phyloP scores from a whole-genome alignment of 2,888 invertebrate species.

The Acanthosepion lycidas region DNA sequence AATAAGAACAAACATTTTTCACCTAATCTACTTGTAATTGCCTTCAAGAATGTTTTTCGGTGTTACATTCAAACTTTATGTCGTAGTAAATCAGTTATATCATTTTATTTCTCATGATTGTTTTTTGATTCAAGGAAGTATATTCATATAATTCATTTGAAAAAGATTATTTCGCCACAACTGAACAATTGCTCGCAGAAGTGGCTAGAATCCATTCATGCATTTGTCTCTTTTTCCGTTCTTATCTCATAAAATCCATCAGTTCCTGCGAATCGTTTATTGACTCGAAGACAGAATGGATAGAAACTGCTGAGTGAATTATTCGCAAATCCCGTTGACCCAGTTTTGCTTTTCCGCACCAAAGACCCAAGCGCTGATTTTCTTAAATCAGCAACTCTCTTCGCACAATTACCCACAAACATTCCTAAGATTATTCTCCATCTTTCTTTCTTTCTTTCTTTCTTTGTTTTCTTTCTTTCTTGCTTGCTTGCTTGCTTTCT shows the following conservation, averaged over 20 bases:
- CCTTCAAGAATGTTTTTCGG: no score
- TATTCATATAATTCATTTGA: not conserved
- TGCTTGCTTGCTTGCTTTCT: accelerated
- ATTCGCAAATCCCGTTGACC: not conserved
- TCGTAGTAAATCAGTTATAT: no score
- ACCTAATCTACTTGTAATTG: no score
- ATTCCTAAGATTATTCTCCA: not conserved
- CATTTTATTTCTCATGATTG: not conserved
- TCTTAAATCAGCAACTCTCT: not conserved
- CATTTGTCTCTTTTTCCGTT: not conserved
- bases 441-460: not conserved
- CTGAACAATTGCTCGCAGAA: not conserved
- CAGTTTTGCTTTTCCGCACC: not conserved
- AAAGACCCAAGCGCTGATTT: not conserved
- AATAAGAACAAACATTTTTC: no score
- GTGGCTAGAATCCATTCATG: not conserved
- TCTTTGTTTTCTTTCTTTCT: not conserved
- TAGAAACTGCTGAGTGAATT: not conserved
- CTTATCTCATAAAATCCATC: not conserved
- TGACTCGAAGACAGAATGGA: not conserved
- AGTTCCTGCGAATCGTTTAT: not conserved
- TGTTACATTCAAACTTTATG: no score
- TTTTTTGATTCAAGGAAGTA: not conserved
- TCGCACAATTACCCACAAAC: not conserved
- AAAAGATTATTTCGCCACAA: not conserved